Base-by-base conservation (phyloP, 2,797 vertebrate genomes). In the Vipera ursinii region DNA sequence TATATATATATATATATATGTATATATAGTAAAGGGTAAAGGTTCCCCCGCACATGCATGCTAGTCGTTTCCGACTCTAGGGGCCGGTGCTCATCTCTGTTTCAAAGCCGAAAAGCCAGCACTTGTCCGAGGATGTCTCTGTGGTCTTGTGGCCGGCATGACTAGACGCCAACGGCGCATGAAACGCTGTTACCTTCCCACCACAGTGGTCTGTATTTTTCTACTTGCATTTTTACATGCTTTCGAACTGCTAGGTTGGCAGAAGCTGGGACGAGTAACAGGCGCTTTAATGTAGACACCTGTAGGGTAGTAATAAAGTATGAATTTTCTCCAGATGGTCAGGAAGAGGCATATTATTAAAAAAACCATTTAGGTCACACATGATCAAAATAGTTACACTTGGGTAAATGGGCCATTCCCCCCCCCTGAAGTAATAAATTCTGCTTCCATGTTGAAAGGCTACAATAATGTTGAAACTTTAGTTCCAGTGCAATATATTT, bases 341-440 rank as follows among this genome's bases (percentile, higher is more conserved):
- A 56, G 61, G 7, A 13, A 69, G n/a, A 26, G 26, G 26, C 15
- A 24, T 69, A 73, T 38, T 44, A 69, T 32, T 9, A 61, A 61
- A n/a, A 4, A 32, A 51, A 32, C 3, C 8, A 44, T 24, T 87
- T 38, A 86, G 32, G 56, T n/a, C 59, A 86, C 48, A 86, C 51
- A 86, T 51, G 32, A 61, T 20, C 32, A 85, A 91, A 86, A 86
- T 26, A 61, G 20, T 6, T 86, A 86, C 17, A n/a, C 63, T 63
- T 63, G n/a, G 82, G 22, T 69, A 7, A 20, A 82, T 0, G 20
- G 32, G 44, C 53, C 32, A 7, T 89, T 89, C 51, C 51, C 51
- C 51, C 51, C 51, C 51, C 51, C 9, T 90, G 87, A 93, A 89
- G 53, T 94, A 63, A 86, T 92, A 90, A 14, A 55, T 63, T 32